phyloP scores from a whole-genome alignment of 2,888 invertebrate genomes.

The Mythimna impura region DNA sequence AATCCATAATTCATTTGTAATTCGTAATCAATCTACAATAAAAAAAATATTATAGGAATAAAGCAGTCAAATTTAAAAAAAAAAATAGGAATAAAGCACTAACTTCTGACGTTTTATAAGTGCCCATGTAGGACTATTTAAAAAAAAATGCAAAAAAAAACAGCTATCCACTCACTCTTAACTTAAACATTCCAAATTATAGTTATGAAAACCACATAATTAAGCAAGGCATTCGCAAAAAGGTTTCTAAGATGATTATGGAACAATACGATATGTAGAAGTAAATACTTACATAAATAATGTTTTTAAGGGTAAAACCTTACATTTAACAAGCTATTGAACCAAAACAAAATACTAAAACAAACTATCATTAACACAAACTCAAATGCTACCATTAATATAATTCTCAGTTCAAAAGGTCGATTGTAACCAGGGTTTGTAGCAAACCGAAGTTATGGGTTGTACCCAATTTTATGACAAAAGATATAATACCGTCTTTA shows the following conservation, averaged over 20 bases:
- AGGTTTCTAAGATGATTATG: neutral
- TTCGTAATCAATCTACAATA: too few species aligned
- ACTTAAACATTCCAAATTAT: too few species aligned
- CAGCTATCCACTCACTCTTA: too few species aligned
- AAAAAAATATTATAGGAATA: too few species aligned
- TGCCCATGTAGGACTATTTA: too few species aligned
- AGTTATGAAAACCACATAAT: too few species aligned
- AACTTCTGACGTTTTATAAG: too few species aligned
- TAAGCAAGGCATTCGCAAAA: neutral
- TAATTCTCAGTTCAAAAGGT: conserved; percentile 26
- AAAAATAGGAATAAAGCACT: too few species aligned
- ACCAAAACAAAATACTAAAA: conserved; percentile 23
- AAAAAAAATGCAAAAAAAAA: too few species aligned
- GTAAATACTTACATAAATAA: too few species aligned
- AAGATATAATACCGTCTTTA: conserved; percentile 9
- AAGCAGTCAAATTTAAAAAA: too few species aligned
- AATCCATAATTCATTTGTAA: too few species aligned
- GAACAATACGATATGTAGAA: neutral
- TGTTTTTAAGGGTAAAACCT: neutral
- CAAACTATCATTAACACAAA: conserved; percentile 25
- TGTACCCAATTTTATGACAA: conserved; percentile 13
- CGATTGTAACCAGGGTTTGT: conserved; percentile 19
- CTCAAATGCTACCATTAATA: conserved; percentile 25
- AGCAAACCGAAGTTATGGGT: conserved; percentile 21
- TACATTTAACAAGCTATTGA: conserved; percentile 1